These are phyloP conservation scores for Falco punctatus DNA, from an alignment of 2,113 vertebrate genomes.

Conservation along the genomic window DNA sequence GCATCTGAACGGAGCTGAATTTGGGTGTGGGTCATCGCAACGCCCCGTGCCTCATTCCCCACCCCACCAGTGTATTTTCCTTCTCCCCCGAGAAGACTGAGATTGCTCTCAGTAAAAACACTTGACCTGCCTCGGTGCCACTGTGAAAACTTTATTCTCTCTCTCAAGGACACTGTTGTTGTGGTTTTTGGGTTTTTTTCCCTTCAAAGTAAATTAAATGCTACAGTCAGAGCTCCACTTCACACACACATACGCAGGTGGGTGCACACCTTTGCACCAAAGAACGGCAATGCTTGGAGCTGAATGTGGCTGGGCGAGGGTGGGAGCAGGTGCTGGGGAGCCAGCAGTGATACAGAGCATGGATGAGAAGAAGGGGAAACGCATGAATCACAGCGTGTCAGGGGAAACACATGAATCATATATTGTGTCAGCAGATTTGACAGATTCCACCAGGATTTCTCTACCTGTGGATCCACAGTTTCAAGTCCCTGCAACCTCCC, in stretches of 20 bases:
- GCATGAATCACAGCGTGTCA: not conserved
- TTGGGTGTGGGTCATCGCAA: rapidly evolving
- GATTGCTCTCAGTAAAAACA: not conserved
- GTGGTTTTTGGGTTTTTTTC: not conserved
- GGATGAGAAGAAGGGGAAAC: not conserved
- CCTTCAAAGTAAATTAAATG: not conserved
- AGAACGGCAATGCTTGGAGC: not conserved
- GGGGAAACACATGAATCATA: not conserved
- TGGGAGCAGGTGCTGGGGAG: not conserved
- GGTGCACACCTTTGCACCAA: not conserved
- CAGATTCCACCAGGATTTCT: not conserved
- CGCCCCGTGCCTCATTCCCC: not conserved
- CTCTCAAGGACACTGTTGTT: not conserved
- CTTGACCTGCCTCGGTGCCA: not conserved
- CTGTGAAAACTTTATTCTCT: conserved; percentile 69
- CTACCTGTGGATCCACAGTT: not conserved
- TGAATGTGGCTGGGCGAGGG: not conserved
- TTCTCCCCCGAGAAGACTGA: not conserved
- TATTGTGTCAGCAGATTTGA: not conserved
- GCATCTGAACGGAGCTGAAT: rapidly evolving
- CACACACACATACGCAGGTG: rapidly evolving
- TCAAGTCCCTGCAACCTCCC: not conserved
- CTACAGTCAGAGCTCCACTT: not conserved
- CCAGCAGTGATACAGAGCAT: rapidly evolving
- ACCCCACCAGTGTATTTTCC: rapidly evolving